Conservation (phyloP, 2,888 invertebrate species). For the Phania funesta region DNA sequence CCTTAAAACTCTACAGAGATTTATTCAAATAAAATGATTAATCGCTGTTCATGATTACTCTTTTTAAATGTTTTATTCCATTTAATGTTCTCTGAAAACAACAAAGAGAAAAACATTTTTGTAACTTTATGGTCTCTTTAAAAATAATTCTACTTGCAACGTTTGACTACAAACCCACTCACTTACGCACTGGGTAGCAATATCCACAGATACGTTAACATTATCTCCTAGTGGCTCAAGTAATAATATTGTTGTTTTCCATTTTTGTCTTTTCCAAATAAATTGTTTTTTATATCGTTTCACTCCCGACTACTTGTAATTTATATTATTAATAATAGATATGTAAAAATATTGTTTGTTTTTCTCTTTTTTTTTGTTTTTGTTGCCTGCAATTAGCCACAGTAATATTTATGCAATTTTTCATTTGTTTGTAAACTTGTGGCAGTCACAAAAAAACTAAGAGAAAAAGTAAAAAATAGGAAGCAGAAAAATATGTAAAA, state of each 20-base stretch:
- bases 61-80: conserved; percentile 4
- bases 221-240: conserved; percentile 55
- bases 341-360: conserved; percentile 39
- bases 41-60: conserved; percentile 16
- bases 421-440: too few species aligned
- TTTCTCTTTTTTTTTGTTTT: not conserved
- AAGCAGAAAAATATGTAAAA: too few species aligned
- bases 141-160: conserved; percentile 49
- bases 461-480: not conserved
- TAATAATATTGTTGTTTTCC: conserved; percentile 23
- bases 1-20: not conserved
- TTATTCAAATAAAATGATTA: conserved; percentile 42
- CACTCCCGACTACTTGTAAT: conserved; percentile 61
- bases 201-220: conserved; percentile 24
- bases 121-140: conserved; percentile 60
- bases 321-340: conserved; percentile 42
- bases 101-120: conserved; percentile 21
- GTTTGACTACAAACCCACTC: conserved; percentile 20
- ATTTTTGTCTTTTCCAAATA: conserved; percentile 8
- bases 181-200: not conserved
- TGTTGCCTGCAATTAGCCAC: conserved; percentile 25
- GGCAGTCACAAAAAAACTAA: conserved; percentile 19
- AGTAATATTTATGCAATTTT: too few species aligned
- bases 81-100: conserved; percentile 9
- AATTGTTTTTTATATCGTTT: conserved; percentile 45